Evolutionary conservation across 2,113 vertebrate species (phyloP), one percentile per base, ranked within the genome.

Genomic region (Poeciliopsis occidentalis): DNA sequence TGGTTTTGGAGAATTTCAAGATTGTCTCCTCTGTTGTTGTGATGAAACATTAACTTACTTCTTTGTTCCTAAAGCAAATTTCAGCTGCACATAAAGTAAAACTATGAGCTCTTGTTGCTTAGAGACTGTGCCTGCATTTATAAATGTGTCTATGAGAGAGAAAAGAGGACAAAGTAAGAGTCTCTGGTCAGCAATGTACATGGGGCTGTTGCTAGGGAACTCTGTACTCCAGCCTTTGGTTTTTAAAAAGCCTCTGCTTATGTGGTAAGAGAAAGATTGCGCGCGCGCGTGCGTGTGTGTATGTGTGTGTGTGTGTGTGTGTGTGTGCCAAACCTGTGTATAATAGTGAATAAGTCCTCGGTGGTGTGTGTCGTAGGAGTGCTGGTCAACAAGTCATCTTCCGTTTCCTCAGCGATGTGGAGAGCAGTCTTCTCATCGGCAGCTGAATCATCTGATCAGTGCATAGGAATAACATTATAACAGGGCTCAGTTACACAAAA

Each of bases 261-360:
- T 57, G 22, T 17, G 17, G 8, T 57, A 24, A 57, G 51, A 57
- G 51, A 24, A 24, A 57, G 51, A 10, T 24, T 47, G 26, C 64
- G 8, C 19, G 0, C 30, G 31, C 60, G 31, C 64, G 64, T 78
- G 57, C 31, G 97, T 98, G 80, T 97, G 96, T 27, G 93, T 82
- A 11, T 39, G 37, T 39, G 37, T 39, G 37, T 39, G 37, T 13
- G 39, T 67, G 8, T n/a, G 0, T 41, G n/a, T 63, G 29, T 64
- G 47, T 77, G 41, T 32, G 27, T 27, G 27, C 31, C 88, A 80
- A 82, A 97, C 98, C 98, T 98, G 95, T 99, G 98, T 88, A 99
- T 99, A 66, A 98, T 97, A 1, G 98, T 98, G 93, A 99, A 99
- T 82, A 99, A 95, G 91, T 99, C 97, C 88, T 99, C 97, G 0